A percentile compares a stretch with the other conserved stretches of the same genome.
These are phyloP conservation scores for Macrosiphum euphorbiae DNA, from an alignment of 2,888 invertebrate genomes.

Conservation along the genomic window DNA sequence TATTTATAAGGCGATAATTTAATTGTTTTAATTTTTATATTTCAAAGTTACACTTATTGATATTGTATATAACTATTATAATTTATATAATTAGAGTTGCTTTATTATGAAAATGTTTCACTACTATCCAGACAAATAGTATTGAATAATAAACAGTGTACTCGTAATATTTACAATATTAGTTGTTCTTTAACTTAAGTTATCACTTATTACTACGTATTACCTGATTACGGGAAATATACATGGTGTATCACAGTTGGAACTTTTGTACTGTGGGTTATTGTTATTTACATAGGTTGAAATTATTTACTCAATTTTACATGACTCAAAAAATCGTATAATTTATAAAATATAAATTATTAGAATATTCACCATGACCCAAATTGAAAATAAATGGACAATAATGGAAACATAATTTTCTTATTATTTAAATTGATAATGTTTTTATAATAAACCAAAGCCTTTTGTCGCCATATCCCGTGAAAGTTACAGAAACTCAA, in stretches of 20 bases:
- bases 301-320: background rate
- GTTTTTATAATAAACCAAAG: background rate
- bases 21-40: slow-evolving; percentile 1
- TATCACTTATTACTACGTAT: background rate
- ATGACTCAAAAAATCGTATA: background rate
- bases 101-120: background rate
- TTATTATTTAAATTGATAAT: background rate
- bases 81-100: background rate
- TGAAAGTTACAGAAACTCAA: background rate
- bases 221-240: background rate
- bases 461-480: background rate
- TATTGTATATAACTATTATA: background rate
- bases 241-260: background rate
- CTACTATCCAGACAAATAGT: background rate
- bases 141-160: slow-evolving; percentile 35
- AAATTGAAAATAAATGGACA: background rate
- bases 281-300: background rate
- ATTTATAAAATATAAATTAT: background rate
- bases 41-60: background rate
- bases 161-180: slow-evolving; percentile 1
- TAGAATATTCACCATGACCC: background rate
- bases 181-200: background rate
- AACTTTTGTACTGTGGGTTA: background rate
- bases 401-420: background rate
- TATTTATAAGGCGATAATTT: background rate